Percentiles rank a stretch among this genome's conserved stretches.
Evolutionary conservation across 2,888 invertebrate species (phyloP).

Genomic region (Anaspis maculata): DNA sequence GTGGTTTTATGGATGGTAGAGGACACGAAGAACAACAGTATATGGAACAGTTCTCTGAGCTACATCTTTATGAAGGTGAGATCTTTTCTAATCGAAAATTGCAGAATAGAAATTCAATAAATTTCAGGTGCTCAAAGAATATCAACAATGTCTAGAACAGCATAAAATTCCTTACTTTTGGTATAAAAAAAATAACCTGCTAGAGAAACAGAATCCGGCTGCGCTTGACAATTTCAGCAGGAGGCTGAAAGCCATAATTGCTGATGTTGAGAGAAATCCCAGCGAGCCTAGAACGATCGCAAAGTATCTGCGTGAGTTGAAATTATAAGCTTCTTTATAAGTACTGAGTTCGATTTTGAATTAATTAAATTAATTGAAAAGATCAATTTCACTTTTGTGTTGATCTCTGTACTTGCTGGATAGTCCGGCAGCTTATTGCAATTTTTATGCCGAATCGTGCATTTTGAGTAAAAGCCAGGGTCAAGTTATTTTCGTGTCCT

Average conservation of each 20-base stretch:
- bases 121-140: constrained; percentile 1
- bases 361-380: too few relatives aligned
- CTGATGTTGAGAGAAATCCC: constrained; percentile 3
- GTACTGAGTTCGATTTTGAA: not conserved
- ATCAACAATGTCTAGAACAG: not conserved
- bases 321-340: not conserved
- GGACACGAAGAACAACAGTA: constrained; percentile 13
- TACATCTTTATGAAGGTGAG: not conserved
- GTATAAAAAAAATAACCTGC: constrained; percentile 1
- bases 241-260: constrained; percentile 5
- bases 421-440: not conserved
- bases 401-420: not conserved
- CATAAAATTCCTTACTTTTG: constrained; percentile 1
- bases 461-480: too few relatives aligned
- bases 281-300: not conserved
- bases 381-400: too few relatives aligned
- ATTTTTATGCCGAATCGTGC: too few relatives aligned
- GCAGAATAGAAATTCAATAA: too few relatives aligned
- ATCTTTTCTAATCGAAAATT: not conserved
- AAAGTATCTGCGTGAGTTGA: constrained; percentile 7
- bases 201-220: not conserved
- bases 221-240: constrained; percentile 2
- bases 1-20: constrained; percentile 42
- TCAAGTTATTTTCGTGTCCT: too few relatives aligned
- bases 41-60: constrained; percentile 1